Conservation (phyloP, 2,888 invertebrate genomes). For the Bombyx huttoni region DNA sequence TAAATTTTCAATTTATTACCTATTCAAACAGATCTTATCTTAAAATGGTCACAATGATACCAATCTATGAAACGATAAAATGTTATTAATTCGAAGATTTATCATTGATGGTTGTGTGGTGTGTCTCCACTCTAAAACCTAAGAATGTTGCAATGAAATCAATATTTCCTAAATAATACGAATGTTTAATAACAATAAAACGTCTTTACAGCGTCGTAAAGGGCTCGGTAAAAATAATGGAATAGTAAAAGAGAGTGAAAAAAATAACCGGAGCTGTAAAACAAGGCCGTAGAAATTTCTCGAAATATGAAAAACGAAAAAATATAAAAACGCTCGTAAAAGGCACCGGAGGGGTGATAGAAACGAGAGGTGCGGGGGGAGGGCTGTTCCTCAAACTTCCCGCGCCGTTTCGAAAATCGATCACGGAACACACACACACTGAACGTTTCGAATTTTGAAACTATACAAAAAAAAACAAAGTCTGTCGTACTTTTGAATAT, state of each 20-base stretch:
- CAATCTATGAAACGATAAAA: too few species aligned
- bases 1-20: too few species aligned
- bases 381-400: constrained; percentile 24
- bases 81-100: too few species aligned
- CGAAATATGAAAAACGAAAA: constrained; percentile 37
- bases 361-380: constrained; percentile 23
- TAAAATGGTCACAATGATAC: too few species aligned
- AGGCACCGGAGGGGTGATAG: constrained; percentile 38
- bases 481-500: background rate
- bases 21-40: too few species aligned
- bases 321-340: constrained; percentile 42
- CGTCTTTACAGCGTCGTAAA: background rate
- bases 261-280: constrained; percentile 5
- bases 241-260: constrained; percentile 1
- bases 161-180: background rate
- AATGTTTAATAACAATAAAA: background rate
- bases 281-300: constrained; percentile 1
- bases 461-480: background rate
- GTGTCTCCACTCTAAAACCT: background rate
- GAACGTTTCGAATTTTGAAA: constrained; percentile 47
- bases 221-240: background rate
- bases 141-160: background rate
- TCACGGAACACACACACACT: constrained; percentile 40
- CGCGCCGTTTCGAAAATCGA: constrained; percentile 60
- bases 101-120: too few species aligned